phyloP scores from a whole-genome alignment of 2,113 vertebrate species.

The Acanthisitta chloris region DNA sequence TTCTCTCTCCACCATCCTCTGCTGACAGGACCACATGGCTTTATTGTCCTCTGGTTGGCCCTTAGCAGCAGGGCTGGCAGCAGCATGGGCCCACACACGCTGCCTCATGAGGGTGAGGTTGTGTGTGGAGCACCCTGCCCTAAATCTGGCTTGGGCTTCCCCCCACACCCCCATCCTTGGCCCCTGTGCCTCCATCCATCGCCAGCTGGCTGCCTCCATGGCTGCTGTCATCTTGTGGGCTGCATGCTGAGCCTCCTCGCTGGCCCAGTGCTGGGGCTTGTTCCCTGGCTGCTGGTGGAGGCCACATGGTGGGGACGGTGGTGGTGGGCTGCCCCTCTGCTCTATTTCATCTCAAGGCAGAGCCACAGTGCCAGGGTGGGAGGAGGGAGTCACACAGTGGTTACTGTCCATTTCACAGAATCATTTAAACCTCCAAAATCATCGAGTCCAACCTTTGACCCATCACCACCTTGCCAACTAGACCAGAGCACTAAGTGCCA shows the following conservation, averaged over 20 bases:
- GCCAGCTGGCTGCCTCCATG: neutral
- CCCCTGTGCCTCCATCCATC: neutral
- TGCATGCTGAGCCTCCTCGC: accelerated
- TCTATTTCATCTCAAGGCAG: accelerated
- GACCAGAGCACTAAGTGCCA: neutral
- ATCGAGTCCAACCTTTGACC: accelerated
- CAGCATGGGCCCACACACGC: neutral
- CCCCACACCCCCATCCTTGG: neutral
- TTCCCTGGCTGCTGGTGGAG: accelerated
- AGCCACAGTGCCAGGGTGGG: neutral
- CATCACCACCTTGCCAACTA: accelerated
- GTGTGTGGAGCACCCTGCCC: accelerated
- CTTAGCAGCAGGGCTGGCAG: neutral
- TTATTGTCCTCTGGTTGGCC: neutral
- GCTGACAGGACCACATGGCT: neutral
- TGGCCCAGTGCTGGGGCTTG: accelerated
- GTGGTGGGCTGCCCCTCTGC: neutral
- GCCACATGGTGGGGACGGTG: neutral
- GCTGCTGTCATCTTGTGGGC: neutral
- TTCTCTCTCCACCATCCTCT: neutral
- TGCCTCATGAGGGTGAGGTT: neutral
- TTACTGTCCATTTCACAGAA: neutral
- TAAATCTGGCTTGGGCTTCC: neutral
- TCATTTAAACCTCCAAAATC: neutral
- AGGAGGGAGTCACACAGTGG: accelerated